Evolutionary conservation across 2,113 vertebrate genomes (phyloP).

Genomic region (Sceloporus tristichus): DNA sequence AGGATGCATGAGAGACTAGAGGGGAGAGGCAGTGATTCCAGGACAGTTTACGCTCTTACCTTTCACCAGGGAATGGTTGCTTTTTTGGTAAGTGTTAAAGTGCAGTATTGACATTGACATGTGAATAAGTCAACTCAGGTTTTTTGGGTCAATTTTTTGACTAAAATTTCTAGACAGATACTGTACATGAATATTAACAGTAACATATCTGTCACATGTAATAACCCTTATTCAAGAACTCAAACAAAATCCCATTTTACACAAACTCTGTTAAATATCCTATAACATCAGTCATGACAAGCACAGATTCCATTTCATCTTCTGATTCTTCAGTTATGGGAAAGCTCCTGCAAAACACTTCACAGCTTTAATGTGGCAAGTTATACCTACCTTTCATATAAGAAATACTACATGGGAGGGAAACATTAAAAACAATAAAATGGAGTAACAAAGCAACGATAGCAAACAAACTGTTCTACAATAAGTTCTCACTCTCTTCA

Average conservation of each 20-base stretch:
- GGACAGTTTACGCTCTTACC: too few species aligned
- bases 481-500: not conserved
- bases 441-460: not conserved
- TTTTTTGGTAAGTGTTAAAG: too few species aligned
- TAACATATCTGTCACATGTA: not conserved
- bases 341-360: not conserved
- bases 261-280: fast-evolving
- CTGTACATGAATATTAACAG: too few species aligned
- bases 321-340: not conserved
- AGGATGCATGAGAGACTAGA: too few species aligned
- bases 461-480: not conserved
- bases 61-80: too few species aligned
- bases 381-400: not conserved
- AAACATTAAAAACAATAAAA: not conserved
- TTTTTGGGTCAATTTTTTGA: too few species aligned
- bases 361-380: not conserved
- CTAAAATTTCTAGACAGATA: too few species aligned
- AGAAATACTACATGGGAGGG: not conserved
- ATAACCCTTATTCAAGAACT: not conserved
- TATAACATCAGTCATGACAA: not conserved
- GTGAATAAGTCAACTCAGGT: too few species aligned
- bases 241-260: not conserved
- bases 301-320: not conserved
- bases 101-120: too few species aligned
- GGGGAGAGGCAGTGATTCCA: too few species aligned